Evolutionary conservation across 2,888 invertebrate genomes (phyloP), one percentile per base, ranked within the genome.

Genomic region (Synergus itoensis): DNA sequence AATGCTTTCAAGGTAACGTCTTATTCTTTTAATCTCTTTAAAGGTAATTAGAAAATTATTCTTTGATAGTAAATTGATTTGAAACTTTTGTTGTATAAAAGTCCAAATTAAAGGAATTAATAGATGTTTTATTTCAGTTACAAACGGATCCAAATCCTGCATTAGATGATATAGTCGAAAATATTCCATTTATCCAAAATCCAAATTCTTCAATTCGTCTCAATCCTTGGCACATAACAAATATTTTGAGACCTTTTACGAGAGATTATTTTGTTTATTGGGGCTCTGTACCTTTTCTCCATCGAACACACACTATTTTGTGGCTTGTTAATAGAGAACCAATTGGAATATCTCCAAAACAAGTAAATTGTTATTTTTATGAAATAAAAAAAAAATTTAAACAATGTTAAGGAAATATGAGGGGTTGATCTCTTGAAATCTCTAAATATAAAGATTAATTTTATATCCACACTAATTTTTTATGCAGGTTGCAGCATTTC

Each of bases 291-390:
- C n/a, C n/a, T n/a, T 96, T 86, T 94, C 94, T 90, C 0, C 89
- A 88, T 5, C 93, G 93, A 18, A 88, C 92, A 0, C 93, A 93
- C 83, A 91, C 92, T 0, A 92, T 95, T 41, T 90, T 94, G 36
- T 96, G 96, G 96, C 83, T 95, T 9, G 92, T 96, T n/a, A 93
- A 94, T 0, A 92, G 95, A 80, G 90, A 91, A 77, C 93, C 94
- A 0, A 90, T 95, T 43, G 94, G 93, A 83, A 94, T 95, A 43
- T 93, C 95, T 5, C 87, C 91, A 4, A 93, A 94, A 43, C 95
- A 96, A 93, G 95, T 95, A 88, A 86, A 63, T 53, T 45, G 28
- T 41, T 45, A 14, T 73, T 65, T 36, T 62, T 63, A 14, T 21
- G 8, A 76, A 28, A 41, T 40, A 62, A 53, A 48, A n/a, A 53